Evolutionary conservation across 1,140 invertebrate species (phyloP), one percentile per base, ranked within the genome.

Genomic region (Gonioctena quinquepunctata): DNA sequence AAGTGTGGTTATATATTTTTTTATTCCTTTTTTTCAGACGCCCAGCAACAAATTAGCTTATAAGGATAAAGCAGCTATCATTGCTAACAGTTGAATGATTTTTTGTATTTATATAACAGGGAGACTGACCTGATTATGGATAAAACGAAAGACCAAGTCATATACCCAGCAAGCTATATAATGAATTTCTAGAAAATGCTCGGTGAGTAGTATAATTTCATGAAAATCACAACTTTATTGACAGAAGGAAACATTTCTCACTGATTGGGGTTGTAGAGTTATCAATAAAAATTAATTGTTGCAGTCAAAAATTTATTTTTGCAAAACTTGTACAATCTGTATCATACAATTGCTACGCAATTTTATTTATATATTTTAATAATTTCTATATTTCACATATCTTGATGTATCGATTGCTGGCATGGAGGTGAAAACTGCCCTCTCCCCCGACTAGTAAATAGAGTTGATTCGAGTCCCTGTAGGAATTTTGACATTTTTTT

Each of bases 61-160:
- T 70, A 95, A 95, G 83, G 94, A 96, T 81, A 85, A 93, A 25
- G 90, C 93, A 60, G 93, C 94, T 11, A 90, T 96, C 71, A 91
- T 96, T 56, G 94, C 94, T 0, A 96, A 96, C 92, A 96, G 79
- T 86, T 97, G n/a, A 94, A 93, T 75, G 95, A 97, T 83, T 97
- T 96, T 85, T 87, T 96, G 59, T 93, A 94, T 84, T 86, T 94
- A 66, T 97, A 96, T 84, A 94, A 93, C 80, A 88, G 91, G 77
- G 95, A 94, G 84, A 94, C 93, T 0, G 92, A 94, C 72, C 81
- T 91, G 25, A 92, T 89, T 76, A 85, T 88, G 23, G 90, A 92
- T 80, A 88, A 89, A 22, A 88, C 70, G 90, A 91, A 77, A 84
- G 87, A 73, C 87, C 87, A 57, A 85, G 85, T 69, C 87, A 87